Conservation (phyloP, 1,140 invertebrate species). For the Phthorimaea operculella region DNA sequence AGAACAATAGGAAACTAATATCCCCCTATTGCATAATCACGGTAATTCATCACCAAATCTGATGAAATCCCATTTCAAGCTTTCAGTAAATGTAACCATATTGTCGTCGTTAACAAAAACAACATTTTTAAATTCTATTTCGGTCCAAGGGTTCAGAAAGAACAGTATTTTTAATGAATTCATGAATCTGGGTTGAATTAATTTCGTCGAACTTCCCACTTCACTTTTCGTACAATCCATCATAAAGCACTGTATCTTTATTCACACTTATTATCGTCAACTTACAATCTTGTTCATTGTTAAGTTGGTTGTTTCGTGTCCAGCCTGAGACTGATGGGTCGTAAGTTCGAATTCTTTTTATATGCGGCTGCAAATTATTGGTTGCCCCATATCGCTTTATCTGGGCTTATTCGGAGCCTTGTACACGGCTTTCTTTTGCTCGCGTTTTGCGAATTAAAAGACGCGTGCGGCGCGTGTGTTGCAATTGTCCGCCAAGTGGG, state of each 20-base stretch:
- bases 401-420: neutral
- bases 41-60: no score
- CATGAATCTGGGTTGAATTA: no score
- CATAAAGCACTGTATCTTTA: no score
- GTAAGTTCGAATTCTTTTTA: constrained; percentile 22
- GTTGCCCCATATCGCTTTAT: constrained; percentile 19
- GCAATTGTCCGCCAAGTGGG: neutral
- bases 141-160: no score
- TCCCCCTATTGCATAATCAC: no score
- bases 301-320: constrained; percentile 12
- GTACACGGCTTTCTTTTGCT: constrained; percentile 30
- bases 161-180: no score
- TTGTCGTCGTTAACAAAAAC: no score
- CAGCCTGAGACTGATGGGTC: constrained; percentile 23
- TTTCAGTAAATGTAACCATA: neutral
- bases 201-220: no score
- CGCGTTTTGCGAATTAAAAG: constrained; percentile 12
- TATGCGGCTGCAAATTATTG: constrained; percentile 28
- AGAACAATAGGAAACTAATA: no score
- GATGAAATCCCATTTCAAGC: no score
- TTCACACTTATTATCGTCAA: constrained; percentile 4
- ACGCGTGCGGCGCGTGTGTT: neutral
- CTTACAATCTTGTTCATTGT: constrained; percentile 35
- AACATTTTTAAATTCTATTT: no score
- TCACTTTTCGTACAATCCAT: no score